Evolutionary conservation across 2,797 vertebrate species (phyloP), one percentile per base, ranked within the genome.

Genomic region (Philypnodon macrostomus): DNA sequence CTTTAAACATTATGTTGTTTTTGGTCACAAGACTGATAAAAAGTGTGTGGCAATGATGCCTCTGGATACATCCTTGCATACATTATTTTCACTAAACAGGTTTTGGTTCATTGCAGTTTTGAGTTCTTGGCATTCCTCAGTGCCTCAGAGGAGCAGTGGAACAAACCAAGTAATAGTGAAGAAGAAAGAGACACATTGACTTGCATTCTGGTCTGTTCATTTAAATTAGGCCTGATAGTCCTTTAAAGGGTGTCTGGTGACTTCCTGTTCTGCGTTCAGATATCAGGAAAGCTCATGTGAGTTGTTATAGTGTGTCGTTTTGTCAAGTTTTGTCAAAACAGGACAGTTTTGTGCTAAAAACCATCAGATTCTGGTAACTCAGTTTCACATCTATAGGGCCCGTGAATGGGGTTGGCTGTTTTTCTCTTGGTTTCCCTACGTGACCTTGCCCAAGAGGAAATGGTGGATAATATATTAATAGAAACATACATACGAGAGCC

Each of bases 91-190:
- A 68, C 62, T 30, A 38, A 72, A 56, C 62, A 49, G 6, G 70
- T 64, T 73, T 63, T 19, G 39, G 54, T 45, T 64, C 39, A 12
- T 16, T 46, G 57, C 8, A 40, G 42, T 32, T 60, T 41, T 9
- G 37, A 59, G 64, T 70, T 80, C 70, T 60, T 51, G 38, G 45
- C 50, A 72, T 80, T 71, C 70, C 55, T 55, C 29, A 12, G 24
- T 8, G 35, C 44, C 31, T 39, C 35, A 29, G n/a, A 16, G 29
- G 6, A 46, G 53, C 17, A 16, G 53, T 45, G 60, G 68, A 61
- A 48, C 4, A 7, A 37, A 13, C 26, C 38, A 40, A 32, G 46
- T 1, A 1, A 5, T 15, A 10, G 27, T 34, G 12, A 36, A 46
- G 59, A 62, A 46, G 47, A 5, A 47, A 49, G 38, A 33, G 39